Evolutionary conservation across 2,797 vertebrate species (phyloP).

Genomic region (Streptopelia turtur): DNA sequence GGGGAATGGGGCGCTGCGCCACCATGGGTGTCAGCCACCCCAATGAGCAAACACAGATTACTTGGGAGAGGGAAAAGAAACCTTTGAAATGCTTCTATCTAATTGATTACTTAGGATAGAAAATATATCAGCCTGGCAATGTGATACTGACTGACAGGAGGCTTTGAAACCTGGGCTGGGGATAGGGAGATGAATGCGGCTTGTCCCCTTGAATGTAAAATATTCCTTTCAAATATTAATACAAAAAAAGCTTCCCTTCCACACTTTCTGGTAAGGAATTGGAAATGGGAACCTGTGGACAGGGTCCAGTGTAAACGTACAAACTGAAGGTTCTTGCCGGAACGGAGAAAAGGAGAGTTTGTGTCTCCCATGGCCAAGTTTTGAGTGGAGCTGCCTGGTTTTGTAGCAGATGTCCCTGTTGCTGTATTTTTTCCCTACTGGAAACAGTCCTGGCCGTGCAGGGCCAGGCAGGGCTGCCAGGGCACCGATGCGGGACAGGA

Average conservation of each 20-base stretch:
- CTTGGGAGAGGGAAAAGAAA: background rate
- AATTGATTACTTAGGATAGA: background rate
- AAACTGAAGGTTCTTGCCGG: background rate
- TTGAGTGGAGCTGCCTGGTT: background rate
- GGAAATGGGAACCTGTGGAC: background rate
- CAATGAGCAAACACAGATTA: background rate
- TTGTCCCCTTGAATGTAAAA: background rate
- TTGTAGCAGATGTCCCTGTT: background rate
- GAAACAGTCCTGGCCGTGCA: background rate
- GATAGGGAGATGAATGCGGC: background rate
- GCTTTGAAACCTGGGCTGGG: background rate
- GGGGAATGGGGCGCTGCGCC: background rate
- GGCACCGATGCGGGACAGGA: background rate
- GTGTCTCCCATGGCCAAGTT: background rate
- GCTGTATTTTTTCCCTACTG: background rate
- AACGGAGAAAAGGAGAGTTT: background rate
- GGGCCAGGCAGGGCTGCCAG: background rate
- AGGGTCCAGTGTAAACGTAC: background rate
- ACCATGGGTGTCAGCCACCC: background rate
- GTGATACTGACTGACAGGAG: background rate
- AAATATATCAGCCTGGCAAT: background rate
- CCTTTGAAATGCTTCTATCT: background rate
- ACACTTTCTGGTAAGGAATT: background rate
- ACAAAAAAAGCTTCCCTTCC: background rate
- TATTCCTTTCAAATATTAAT: background rate